Base-by-base conservation (phyloP, 2,888 invertebrate species). In the Cynaeus angustus region DNA sequence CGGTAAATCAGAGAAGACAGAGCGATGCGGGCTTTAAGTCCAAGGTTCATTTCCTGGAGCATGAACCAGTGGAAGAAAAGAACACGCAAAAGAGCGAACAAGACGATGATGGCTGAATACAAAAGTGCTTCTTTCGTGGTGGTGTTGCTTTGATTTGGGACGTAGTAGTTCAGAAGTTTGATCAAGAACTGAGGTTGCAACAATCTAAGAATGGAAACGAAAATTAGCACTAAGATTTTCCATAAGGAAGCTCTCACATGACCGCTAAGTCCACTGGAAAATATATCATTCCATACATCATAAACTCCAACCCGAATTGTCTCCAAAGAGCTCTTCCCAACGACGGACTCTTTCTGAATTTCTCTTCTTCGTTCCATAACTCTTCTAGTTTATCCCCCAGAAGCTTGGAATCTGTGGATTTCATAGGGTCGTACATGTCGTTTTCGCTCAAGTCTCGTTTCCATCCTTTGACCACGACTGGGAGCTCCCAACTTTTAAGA, bases 1-100 rank as follows among this genome's bases (percentile, higher is more conserved):
- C 94, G 89, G 82, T 94, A 96, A 67, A 96, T 89, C 21, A 96
- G 86, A 0, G 94, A 91, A 79, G 94, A 94, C 79, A 28, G 79
- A 43, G 66, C 50, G 12, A 52, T 79, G 8, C 62, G 37, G 8
- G 41, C 28, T 21, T 52, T 50, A 0, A 62, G 26, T 4, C 62
- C 62, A 9, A 62, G 8, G n/a, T 9, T 3, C 0, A 16, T 21
- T 6, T 50, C 28, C 10, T 33, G 21, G 26, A 62, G 13, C 1
- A 62, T n/a, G 13, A 52, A 43, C 16, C 10, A 41, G 12, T 52
- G 62, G 9, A 38, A 41, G 12, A 50, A 43, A 0, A 62, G 14
- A 10, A 62, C 45, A 2, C 52, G 38, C n/a, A 62, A 9, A 0
- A 62, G 13, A 4, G 61, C 45, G 4, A 48, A 48, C 10, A 62